Percentiles rank a stretch among this genome's conserved stretches.
phyloP scores from a whole-genome alignment of 2,888 invertebrate genomes.

The Philonicus albiceps region DNA sequence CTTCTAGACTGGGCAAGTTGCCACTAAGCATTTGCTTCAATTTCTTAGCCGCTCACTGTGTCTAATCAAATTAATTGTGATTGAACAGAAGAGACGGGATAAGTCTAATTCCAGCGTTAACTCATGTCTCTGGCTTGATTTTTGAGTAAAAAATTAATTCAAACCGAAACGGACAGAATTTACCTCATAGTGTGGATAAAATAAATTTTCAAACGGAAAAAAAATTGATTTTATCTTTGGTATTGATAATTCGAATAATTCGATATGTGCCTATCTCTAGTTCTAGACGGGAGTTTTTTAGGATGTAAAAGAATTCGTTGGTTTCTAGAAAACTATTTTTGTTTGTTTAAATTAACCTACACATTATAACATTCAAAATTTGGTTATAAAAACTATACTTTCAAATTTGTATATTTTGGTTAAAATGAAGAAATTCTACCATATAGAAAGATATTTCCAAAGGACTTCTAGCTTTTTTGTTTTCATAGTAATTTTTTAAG shows the following conservation, averaged over 20 bases:
- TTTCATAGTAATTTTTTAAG: not conserved
- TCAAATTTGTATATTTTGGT: no score
- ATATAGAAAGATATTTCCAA: no score
- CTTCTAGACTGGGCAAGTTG: not conserved
- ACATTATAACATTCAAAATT: no score
- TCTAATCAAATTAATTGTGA: conserved; percentile 25
- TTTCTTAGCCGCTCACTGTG: not conserved
- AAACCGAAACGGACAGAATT: not conserved
- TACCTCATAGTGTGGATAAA: not conserved
- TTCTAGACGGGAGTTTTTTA: no score
- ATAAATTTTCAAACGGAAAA: not conserved
- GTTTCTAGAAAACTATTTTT: no score
- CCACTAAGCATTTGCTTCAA: not conserved
- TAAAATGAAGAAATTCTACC: no score
- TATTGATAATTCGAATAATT: no score
- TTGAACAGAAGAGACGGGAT: conserved; percentile 6
- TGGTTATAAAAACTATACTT: no score
- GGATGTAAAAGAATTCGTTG: no score
- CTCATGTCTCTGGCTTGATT: not conserved
- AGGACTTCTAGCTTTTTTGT: not conserved
- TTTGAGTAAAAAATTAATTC: not conserved
- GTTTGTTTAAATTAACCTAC: no score
- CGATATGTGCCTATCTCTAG: no score
- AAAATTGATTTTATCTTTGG: no score
- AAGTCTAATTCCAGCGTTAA: not conserved